Evolutionary conservation across 2,797 vertebrate species (phyloP), one percentile per base, ranked within the genome.

Genomic region (Rhabdophis nuchalis): DNA sequence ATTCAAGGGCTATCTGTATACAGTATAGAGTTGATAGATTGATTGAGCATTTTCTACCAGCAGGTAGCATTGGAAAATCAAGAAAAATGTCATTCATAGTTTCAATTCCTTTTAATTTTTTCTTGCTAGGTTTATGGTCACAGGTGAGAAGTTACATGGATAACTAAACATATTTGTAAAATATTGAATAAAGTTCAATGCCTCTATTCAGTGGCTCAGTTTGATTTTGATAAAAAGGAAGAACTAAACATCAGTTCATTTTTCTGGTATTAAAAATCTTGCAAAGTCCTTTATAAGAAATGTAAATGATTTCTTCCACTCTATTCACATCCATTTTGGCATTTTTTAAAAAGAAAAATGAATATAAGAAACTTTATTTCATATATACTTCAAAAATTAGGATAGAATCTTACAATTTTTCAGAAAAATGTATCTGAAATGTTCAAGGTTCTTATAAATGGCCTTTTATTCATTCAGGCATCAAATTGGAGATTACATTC

Each of bases 401-500:
- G 72, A 92, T 93, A 95, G 95, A 95, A 96, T 96, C 93, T 95
- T 95, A 95, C 90, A 94, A 94, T 13, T 96, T 95, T 94, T 92
- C 93, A 96, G 68, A 92, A 95, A 82, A 97, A 97, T 95, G 95
- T 46, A 95, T 94, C 93, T 95, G 90, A 95, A 96, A 72, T 90
- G 89, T 95, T 95, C 95, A 96, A 77, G 52, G 89, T 94, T 88
- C 92, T 52, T 86, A 96, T 97, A 96, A 95, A 97, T 82, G 92
- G 94, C 92, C 95, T 90, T 89, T n/a, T 92, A 93, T 95, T 92
- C 92, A 93, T 89, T 90, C 82, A 91, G 95, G 94, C 94, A 92
- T 95, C 96, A 97, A 97, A 97, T 93, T 96, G 95, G 95, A 97
- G 96, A 96, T 93, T 96, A 96, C 96, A 96, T 93, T 93, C 94